Evolutionary conservation across 2,113 vertebrate genomes (phyloP), one percentile per base, ranked within the genome.

Genomic region (Neodontobutis hainanensis): DNA sequence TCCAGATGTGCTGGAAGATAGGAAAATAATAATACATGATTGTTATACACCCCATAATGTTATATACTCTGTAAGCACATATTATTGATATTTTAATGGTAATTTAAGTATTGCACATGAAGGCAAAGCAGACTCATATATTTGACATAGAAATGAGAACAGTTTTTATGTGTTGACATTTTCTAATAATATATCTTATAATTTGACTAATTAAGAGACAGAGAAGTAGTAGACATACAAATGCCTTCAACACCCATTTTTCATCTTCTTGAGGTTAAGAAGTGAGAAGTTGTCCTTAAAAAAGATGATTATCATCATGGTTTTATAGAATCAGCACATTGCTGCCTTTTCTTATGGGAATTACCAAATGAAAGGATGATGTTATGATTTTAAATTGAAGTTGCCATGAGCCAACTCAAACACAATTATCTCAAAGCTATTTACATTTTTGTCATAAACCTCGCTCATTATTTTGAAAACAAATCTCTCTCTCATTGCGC

Each of bases 381-480:
- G 82, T 78, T 81, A 82, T 72, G 75, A 85, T 80, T 88, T 80
- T 71, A 86, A 86, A 89, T 85, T 82, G 81, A 53, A 79, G 82
- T 81, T 82, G 81, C 85, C 79, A 87, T 85, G 69, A 88, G 85
- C 63, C 77, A 84, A 82, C 80, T 85, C 68, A 81, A 88, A 89
- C 61, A 66, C 74, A 89, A 90, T 90, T 87, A 89, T 90, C 81
- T 87, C 73, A 42, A 43, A 84, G 85, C 84, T 80, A 88, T 90
- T 90, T 88, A 85, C 86, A 89, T 85, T 87, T 88, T 85, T 67
- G 81, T 85, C 85, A 83, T 88, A 84, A 88, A 82, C 75, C 55
- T 42, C 48, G 47, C 82, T 90, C 79, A 81, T 88, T 87, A 87
- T 86, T 88, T 86, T 82, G 75, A 76, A 87, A 90, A 87, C 78